A percentile compares a stretch with the other conserved stretches of the same genome.
These are phyloP conservation scores for Peromyscus aztecus DNA, from an alignment of 2,797 vertebrate species.

Conservation along the genomic window DNA sequence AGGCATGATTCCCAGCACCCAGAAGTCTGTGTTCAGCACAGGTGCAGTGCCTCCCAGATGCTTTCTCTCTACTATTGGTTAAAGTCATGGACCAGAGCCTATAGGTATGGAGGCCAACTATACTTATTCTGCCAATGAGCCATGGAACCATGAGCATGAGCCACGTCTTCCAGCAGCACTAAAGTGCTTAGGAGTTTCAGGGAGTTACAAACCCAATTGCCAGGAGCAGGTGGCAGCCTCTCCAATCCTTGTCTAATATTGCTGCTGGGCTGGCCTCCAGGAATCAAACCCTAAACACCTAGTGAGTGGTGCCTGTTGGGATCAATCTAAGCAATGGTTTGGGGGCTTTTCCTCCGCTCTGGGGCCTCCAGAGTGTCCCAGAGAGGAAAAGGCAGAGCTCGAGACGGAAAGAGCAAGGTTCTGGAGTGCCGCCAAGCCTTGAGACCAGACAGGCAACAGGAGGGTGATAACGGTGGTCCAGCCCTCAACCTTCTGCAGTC, in stretches of 20 bases:
- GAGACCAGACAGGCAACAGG: background rate
- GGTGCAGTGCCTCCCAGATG: background rate
- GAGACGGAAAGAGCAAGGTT: background rate
- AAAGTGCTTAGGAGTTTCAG: background rate
- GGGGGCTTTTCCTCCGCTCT: background rate
- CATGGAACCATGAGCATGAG: background rate
- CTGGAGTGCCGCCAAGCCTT: background rate
- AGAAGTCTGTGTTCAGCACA: background rate
- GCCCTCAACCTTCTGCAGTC: background rate
- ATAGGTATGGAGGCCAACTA: no score
- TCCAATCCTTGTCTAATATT: background rate
- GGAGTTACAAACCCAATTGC: background rate
- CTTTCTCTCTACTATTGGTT: background rate
- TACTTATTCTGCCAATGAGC: background rate
- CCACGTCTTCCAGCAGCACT: background rate
- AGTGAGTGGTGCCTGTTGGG: background rate
- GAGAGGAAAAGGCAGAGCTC: background rate
- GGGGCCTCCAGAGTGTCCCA: background rate
- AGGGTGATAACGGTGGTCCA: rapidly evolving
- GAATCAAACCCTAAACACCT: background rate
- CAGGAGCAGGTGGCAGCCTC: background rate
- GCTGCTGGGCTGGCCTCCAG: background rate
- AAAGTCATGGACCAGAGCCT: background rate
- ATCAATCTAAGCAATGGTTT: background rate
- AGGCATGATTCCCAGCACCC: background rate